Base-by-base conservation (phyloP, 1,140 invertebrate species). In the Penaeus indicus region DNA sequence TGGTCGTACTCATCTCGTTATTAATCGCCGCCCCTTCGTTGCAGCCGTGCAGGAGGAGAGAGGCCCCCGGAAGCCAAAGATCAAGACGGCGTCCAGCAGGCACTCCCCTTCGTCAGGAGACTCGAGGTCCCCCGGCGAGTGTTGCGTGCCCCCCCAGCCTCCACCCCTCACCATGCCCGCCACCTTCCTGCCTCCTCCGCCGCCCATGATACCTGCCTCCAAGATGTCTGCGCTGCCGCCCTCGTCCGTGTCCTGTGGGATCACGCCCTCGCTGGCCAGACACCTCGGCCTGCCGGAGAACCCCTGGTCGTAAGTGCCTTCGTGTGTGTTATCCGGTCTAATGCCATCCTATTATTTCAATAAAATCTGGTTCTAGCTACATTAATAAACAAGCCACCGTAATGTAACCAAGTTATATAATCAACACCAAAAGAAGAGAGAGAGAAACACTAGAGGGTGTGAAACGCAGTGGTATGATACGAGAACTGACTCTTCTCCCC, bases 1-100 rank as follows among this genome's bases (percentile, higher is more conserved):
- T 32, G 0, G 10, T 54, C 54, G 54, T 54, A 8, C 54, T 54
- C 54, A 13, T 54, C 11, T 54, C 10, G 54, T 0, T 11, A 13
- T 16, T 54, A 54, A 54, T 16, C 54, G n/a, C 5, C n/a, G n/a
- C 25, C 72, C 18, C n/a, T 75, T 13, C 47, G 19, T 64, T 64
- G 10, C 81, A 88, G 87, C 87, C 54, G 87, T 88, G 11, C 87
- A 88, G 22, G 87, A 88, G 62, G 87, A 88, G 63, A 42, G 87
- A 64, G 87, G 87, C 21, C 87, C 87, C 13, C 84, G 87, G 61
- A 88, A 88, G 75, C 87, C 87, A 4, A 88, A 88, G 25, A 0
- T 75, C 25, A 75, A 75, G 25, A 13, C 72, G 42, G 72, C 72
- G n/a, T 25, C 72, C 16, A 75, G 25, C 72, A 16, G 7, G 8